Base-by-base conservation (phyloP, 2,888 invertebrate species). In the Stratiomys singularior region DNA sequence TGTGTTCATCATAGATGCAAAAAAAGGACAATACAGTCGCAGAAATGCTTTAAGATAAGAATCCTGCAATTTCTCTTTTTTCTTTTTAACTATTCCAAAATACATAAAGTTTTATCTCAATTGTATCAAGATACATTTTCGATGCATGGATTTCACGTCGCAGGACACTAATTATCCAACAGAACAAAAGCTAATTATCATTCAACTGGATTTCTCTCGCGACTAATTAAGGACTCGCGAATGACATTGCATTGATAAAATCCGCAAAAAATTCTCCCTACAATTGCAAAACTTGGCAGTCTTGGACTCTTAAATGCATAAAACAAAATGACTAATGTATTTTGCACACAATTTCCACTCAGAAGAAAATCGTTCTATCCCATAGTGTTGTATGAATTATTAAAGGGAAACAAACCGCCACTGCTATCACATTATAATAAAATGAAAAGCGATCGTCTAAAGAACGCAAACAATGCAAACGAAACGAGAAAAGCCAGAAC, bases 281-380 rank as follows among this genome's bases (percentile, higher is more conserved):
- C 52, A n/a, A 23, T 13, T 25, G 7, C 23, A 66, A 28, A 66
- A 66, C n/a, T 66, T 66, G 66, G 66, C 66, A 66, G 37, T 37
- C 18, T 30, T 44, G 21, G 18, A n/a, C 25, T 66, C 27, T 18
- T 4, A 28, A 30, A 30, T 11, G 37, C 66, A 66, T 66, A 27
- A 66, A 66, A 66, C 21, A 66, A 64, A 25, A 66, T 66, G 66
- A 66, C 44, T 37, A 66, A 66, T 66, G 66, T 66, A 37, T 66
- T 18, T 66, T 37, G 37, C 66, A 37, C 66, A 66, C 30, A 66
- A 66, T n/a, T 37, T 18, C 18, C 64, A 27, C 25, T 30, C 9
- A 9, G 37, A 37, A 66, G 15, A 30, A 66, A 66, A 37, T 66
- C 66, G 37, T n/a, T 66, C 27, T 21, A 18, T 66, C 66, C 66